Evolutionary conservation across 2,888 invertebrate species (phyloP).

Genomic region (Homarus gammarus): DNA sequence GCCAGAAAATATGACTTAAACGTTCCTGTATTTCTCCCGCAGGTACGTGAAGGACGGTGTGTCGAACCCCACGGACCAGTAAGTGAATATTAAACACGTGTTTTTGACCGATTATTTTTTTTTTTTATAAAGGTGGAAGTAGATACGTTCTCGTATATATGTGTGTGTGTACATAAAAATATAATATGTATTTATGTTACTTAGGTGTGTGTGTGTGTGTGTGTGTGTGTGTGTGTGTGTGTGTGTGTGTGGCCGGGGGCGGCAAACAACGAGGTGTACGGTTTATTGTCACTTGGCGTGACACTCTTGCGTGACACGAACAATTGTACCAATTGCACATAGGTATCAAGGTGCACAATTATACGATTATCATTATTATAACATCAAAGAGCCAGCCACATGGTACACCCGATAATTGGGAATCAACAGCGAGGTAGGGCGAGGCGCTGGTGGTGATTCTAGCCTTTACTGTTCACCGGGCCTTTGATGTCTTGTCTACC

Average conservation of each 20-base stretch:
- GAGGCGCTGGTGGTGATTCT: neutral
- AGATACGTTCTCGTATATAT: too few species aligned
- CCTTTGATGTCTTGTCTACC: neutral
- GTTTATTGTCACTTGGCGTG: neutral
- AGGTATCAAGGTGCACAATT: slow-evolving; percentile 19
- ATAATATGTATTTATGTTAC: too few species aligned
- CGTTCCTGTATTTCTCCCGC: too few species aligned
- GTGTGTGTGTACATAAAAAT: too few species aligned
- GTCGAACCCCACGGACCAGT: too few species aligned
- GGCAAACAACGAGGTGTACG: neutral
- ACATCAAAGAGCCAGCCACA: slow-evolving; percentile 8
- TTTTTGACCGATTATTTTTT: too few species aligned
- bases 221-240: neutral
- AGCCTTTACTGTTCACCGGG: neutral
- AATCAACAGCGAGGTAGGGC: neutral
- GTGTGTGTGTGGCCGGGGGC: neutral
- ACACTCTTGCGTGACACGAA: neutral
- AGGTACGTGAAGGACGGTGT: too few species aligned
- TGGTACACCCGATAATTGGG: neutral
- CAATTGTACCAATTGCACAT: neutral
- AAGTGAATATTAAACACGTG: too few species aligned
- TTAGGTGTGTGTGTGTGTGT: too few species aligned
- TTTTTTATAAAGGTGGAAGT: too few species aligned
- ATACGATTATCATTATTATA: slow-evolving; percentile 18
- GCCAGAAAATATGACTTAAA: too few species aligned